Base-by-base conservation (phyloP, 2,888 invertebrate genomes). In the Argyresthia goedartella region DNA sequence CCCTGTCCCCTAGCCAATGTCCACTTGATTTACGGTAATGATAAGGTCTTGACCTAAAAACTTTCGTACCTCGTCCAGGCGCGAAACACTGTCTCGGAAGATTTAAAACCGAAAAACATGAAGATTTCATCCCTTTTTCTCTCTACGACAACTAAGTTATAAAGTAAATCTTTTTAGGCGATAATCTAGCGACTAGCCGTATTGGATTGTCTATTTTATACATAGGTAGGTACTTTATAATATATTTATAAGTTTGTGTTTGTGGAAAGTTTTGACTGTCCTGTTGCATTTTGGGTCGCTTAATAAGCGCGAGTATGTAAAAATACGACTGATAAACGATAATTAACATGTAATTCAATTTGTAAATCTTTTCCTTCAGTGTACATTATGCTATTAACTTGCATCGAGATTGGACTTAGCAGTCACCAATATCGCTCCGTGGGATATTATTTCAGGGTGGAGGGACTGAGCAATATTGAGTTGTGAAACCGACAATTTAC, bases 401-500 rank as follows among this genome's bases (percentile, higher is more conserved):
- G 25, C 78, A 77, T 76, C 73, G 68, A 73, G 69, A 77, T 68
- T 72, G 61, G 72, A 69, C 70, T 74, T 68, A 80, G 70, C 68
- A 66, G 64, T 62, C 73, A 52, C 64, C 74, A 79, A 81, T 81
- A 81, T 82, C 80, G 73, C 71, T 68, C 61, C 71, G 66, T 63
- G 65, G 71, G 71, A 80, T 84, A 82, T 82, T 81, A 84, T 81
- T 81, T 76, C 81, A 81, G 77, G 69, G 65, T 58, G 61, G 66
- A 64, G 69, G 67, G 71, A 43, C 64, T 67, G 66, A 65, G 73
- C 72, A 72, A 80, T 82, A 85, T 85, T 81, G 77, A 85, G 81
- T 78, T 81, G 78, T 73, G 79, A 79, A 81, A 81, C 81, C 79
- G 66, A 76, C 77, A 79, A 78, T 85, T 81, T 82, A 81, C 81